Evolutionary conservation across 1,140 invertebrate species (phyloP), one percentile per base, ranked within the genome.

Genomic region (Coenobita brevimanus): DNA sequence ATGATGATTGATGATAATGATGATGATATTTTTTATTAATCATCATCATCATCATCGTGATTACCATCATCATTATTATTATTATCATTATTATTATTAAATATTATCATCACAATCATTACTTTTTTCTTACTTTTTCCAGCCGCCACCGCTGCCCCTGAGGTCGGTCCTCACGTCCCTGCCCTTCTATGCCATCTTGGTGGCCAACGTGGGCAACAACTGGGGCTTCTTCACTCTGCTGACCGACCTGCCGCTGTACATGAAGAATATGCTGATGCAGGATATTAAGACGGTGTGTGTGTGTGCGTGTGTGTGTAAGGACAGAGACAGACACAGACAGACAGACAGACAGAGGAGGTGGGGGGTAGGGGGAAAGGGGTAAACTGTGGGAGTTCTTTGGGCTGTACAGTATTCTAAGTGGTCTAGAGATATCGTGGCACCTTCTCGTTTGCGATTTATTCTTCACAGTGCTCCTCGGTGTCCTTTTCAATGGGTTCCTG

Each of bases 161-260:
- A 76, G 17, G 36, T 36, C 82, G 17, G 67, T 90, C 6, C 33
- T 89, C 27, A 89, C 89, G 2, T 91, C 90, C 2, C 3, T 85
- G 3, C 90, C 89, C 0, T 84, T 91, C 54, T 90, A 71, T 54
- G 89, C 90, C 43, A 89, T 94, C 76, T 92, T 93, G 69, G 90
- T 93, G 15, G 93, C 93, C 15, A 93, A 94, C 89, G 93, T 94
- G 91, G 93, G 93, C 36, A 93, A 94, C 89, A 94, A 94, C 91
- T 94, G 94, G 94, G 94, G 93, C 2, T 94, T 94, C 90, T 94
- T 94, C 91, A 94, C 93, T 4, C 93, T 94, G 92, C 91, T 94
- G 21, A 93, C 93, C 24, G 92, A 93, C 78, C 91, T 94, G 10
- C 94, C 94, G 0, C 93, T 92, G 27, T 95, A 94, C 91, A 92